phyloP scores from a whole-genome alignment of 2,888 invertebrate genomes.

The Mesochorus sp. region DNA sequence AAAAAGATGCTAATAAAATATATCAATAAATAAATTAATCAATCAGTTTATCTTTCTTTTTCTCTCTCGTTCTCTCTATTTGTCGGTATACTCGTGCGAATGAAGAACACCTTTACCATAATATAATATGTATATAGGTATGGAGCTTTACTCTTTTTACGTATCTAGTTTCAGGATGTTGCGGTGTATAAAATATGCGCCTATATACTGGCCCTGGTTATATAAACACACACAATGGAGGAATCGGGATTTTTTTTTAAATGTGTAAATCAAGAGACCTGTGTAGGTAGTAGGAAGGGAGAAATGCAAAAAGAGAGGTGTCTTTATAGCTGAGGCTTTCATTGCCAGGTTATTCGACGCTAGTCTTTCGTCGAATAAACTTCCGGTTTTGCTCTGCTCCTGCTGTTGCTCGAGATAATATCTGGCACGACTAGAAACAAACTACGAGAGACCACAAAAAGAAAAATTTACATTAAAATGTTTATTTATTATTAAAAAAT shows the following conservation, averaged over 20 bases:
- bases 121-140: slow-evolving; percentile 1
- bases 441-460: background rate
- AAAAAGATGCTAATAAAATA: no score
- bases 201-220: slow-evolving; percentile 1
- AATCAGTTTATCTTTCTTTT: no score
- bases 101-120: background rate
- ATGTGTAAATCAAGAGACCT: background rate
- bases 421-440: background rate
- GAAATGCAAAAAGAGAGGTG: slow-evolving; percentile 12
- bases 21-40: no score
- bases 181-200: slow-evolving; percentile 1
- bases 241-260: background rate
- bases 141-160: slow-evolving; percentile 14
- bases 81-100: background rate
- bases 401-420: slow-evolving; percentile 7
- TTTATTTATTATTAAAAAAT: background rate
- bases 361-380: slow-evolving; percentile 44
- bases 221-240: background rate
- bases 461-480: background rate
- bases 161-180: slow-evolving; percentile 29
- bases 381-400: slow-evolving; percentile 38
- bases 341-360: slow-evolving; percentile 56
- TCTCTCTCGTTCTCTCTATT: no score
- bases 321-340: slow-evolving; percentile 18
- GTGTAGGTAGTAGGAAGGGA: slow-evolving; percentile 39